These are phyloP conservation scores for Malurus cyaneus DNA, from an alignment of 2,113 vertebrate genomes.

Conservation along the genomic window DNA sequence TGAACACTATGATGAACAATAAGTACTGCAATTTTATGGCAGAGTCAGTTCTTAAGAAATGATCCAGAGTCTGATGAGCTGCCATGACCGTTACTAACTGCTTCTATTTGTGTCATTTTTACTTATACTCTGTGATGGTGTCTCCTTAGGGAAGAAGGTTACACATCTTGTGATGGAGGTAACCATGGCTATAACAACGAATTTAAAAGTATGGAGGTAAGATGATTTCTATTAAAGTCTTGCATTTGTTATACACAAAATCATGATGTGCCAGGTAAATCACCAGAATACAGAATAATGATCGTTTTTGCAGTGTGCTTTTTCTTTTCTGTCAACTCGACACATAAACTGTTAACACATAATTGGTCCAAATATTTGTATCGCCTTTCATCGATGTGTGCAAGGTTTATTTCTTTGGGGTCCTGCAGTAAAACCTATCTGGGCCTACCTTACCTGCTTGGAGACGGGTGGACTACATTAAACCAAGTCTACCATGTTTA, in stretches of 20 bases:
- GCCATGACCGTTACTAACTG: neutral
- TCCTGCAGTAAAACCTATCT: neutral
- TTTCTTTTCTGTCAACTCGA: neutral
- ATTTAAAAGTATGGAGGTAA: conserved; percentile 94
- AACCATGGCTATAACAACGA: conserved; percentile 92
- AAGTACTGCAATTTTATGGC: neutral
- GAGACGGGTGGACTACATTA: neutral
- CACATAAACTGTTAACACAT: neutral
- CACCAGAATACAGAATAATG: neutral
- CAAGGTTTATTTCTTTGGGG: neutral
- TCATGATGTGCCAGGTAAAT: neutral
- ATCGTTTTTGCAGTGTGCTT: neutral
- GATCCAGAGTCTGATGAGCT: neutral
- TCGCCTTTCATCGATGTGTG: neutral
- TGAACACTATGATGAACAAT: neutral
- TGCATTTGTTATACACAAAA: neutral
- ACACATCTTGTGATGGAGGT: conserved; percentile 79
- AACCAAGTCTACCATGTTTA: neutral
- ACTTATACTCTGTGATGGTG: neutral
- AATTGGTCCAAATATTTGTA: neutral
- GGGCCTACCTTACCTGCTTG: neutral
- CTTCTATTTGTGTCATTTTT: neutral
- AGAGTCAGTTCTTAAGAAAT: neutral
- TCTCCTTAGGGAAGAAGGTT: conserved; percentile 60
- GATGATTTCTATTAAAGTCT: neutral